Base-by-base conservation (phyloP, 1,140 invertebrate genomes). In the Leguminivora glycinivorella region DNA sequence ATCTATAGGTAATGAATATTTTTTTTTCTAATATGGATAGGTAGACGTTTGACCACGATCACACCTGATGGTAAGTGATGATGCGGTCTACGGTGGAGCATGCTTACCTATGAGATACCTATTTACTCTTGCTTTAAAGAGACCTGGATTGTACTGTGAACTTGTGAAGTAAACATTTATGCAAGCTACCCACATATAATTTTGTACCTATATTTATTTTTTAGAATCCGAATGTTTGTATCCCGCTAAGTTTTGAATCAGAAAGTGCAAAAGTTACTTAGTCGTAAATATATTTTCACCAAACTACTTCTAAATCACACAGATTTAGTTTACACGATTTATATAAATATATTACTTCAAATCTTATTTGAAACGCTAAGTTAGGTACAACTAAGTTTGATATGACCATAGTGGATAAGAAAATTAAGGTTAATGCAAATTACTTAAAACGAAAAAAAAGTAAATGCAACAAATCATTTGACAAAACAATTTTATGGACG, bases 391-490 rank as follows among this genome's bases (percentile, higher is more conserved):
- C 52, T 72, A 60, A 72, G 29, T 58, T 56, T 72, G 70, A 72
- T 72, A 72, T 72, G 66, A 72, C 66, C 47, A 12, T 63, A 29
- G 29, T 72, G 58, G 58, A 10, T 26, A 60, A 26, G 25, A 34
- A 63, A 63, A 63, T 31, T 31, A 63, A 34, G 58, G 31, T 29
- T 14, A 71, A 66, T 34, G 10, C 60, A 67, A 71, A 52, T 40
- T 43, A 25, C n/a, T n/a, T n/a, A 7, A 29, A 24, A 14, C 26
- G 56, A 19, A 60, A 69, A 58, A 38, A 22, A 24, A 12, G 29
- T 60, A 68, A 68, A 72, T 72, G 67, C 66, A 72, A 72, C 52
- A 58, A 60, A 72, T 63, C 34, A 70, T 67, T 71, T 66, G 25
- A n/a, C 5, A 56, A 68, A 68, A 68, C 26, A 60, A 68, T 34